A percentile compares a stretch with the other conserved stretches of the same genome.
These are phyloP conservation scores for Philonicus albiceps DNA, from an alignment of 2,888 invertebrate species.

Conservation along the genomic window DNA sequence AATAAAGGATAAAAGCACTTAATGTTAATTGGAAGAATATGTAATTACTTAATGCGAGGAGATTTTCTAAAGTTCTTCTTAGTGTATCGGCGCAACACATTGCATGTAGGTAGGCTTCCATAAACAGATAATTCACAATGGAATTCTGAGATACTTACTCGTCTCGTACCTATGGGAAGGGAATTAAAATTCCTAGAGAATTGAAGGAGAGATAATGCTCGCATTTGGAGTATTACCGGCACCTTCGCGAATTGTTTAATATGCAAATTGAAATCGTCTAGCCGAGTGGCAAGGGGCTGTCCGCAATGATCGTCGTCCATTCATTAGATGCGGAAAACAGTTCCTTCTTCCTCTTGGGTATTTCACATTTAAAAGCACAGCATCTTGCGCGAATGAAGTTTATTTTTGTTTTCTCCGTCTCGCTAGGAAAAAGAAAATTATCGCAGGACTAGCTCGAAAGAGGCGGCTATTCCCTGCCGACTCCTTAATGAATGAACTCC, in stretches of 20 bases:
- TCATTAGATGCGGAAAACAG: not conserved
- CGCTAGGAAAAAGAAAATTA: slow-evolving; percentile 43
- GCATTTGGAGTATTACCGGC: not conserved
- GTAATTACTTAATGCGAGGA: not conserved
- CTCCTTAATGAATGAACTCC: slow-evolving; percentile 46
- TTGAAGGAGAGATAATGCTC: not conserved
- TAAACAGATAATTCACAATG: not conserved
- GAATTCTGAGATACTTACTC: not conserved
- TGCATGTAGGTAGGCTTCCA: not conserved
- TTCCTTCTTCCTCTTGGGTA: not conserved
- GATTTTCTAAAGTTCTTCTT: not conserved
- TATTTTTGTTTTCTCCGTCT: slow-evolving; percentile 40
- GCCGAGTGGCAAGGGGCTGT: not conserved
- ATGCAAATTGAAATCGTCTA: slow-evolving; percentile 23
- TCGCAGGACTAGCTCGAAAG: slow-evolving; percentile 13
- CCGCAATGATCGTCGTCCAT: slow-evolving; percentile 5
- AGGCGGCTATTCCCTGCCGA: slow-evolving; percentile 45
- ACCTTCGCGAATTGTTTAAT: not conserved
- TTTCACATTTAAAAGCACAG: not conserved
- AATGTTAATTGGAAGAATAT: not conserved
- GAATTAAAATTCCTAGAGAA: not conserved
- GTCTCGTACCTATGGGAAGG: not conserved
- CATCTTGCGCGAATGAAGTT: not conserved
- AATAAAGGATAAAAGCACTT: not conserved
- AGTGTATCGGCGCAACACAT: not conserved